Conservation (phyloP, 2,888 invertebrate species). For the Xylophagus ater region DNA sequence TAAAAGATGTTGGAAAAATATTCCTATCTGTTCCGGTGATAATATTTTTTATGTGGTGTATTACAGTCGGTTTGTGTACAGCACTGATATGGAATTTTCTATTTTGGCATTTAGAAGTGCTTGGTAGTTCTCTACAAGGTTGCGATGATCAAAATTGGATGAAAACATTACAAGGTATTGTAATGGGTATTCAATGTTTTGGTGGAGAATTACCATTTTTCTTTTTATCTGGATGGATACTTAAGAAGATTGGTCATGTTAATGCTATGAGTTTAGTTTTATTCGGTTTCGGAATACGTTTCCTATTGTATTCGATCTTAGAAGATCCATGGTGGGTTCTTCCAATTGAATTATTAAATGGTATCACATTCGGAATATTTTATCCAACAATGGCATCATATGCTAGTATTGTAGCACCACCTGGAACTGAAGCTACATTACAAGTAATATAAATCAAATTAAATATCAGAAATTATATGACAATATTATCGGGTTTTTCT, state of each 20-base stretch:
- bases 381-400: slow-evolving; percentile 84
- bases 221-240: slow-evolving; percentile 65
- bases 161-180: slow-evolving; percentile 64
- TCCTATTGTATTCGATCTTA: slow-evolving; percentile 69
- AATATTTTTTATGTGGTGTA: slow-evolving; percentile 68
- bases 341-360: slow-evolving; percentile 76
- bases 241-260: slow-evolving; percentile 69
- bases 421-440: slow-evolving; percentile 76
- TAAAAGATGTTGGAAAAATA: slow-evolving; percentile 56
- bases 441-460: slow-evolving; percentile 44
- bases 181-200: slow-evolving; percentile 68
- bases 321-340: slow-evolving; percentile 73
- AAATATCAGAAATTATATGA: no score
- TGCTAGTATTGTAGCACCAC: slow-evolving; percentile 70
- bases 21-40: slow-evolving; percentile 55
- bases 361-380: slow-evolving; percentile 78
- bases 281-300: slow-evolving; percentile 66
- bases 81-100: slow-evolving; percentile 80
- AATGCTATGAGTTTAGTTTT: slow-evolving; percentile 76
- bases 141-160: slow-evolving; percentile 45
- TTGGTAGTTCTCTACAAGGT: slow-evolving; percentile 41
- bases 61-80: slow-evolving; percentile 71
- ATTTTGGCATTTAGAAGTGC: slow-evolving; percentile 72
- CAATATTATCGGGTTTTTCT: slow-evolving; percentile 1
- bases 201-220: slow-evolving; percentile 80